A percentile compares a stretch with the other conserved stretches of the same genome.
Conservation (phyloP, 2,888 invertebrate species). For the Bombyx huttoni region DNA sequence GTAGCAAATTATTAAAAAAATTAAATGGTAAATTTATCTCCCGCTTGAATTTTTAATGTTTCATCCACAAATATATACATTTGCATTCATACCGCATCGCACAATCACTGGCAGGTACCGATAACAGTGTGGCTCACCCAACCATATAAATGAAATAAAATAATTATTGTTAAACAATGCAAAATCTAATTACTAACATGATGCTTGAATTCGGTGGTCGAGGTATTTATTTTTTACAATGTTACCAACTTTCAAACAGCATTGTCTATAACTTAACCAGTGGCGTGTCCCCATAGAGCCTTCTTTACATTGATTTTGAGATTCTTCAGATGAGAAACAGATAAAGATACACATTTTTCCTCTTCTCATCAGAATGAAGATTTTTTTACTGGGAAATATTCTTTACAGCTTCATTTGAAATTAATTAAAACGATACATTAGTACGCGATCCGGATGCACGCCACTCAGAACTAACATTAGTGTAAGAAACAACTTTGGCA, state of each 20-base stretch:
- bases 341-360: too few species aligned
- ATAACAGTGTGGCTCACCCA: background rate
- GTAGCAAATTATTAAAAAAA: too few species aligned
- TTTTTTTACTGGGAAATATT: too few species aligned
- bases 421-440: too few species aligned
- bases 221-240: background rate
- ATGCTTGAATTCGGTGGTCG: background rate
- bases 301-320: background rate
- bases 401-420: too few species aligned
- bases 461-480: conserved; percentile 21
- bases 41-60: too few species aligned
- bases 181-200: background rate
- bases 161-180: background rate
- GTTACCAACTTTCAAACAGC: background rate
- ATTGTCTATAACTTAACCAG: background rate
- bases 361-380: too few species aligned
- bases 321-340: background rate
- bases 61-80: too few species aligned
- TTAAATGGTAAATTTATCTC: too few species aligned
- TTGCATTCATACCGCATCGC: background rate
- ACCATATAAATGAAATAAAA: background rate
- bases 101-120: background rate
- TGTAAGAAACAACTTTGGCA: conserved; percentile 43
- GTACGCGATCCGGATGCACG: background rate
- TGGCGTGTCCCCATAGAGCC: background rate